Percentiles rank a stretch among this genome's conserved stretches.
Conservation (phyloP, 2,888 invertebrate species). For the Platycnemis pennipes region DNA sequence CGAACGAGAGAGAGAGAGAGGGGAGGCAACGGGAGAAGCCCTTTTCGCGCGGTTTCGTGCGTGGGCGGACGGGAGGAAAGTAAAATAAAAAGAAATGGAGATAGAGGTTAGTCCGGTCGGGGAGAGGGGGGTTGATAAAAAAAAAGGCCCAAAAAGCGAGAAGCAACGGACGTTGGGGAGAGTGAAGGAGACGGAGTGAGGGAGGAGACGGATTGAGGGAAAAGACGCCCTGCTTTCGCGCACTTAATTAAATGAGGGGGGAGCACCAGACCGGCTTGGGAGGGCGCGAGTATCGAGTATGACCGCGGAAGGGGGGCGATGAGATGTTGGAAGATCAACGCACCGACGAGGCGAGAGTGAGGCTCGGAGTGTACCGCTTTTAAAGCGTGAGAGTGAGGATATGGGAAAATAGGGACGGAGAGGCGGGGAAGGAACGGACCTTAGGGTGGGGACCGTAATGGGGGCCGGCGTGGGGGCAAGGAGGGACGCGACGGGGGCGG, state of each 20-base stretch:
- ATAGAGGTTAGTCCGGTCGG: slow-evolving; percentile 39
- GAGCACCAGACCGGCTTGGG: neutral
- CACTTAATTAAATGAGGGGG: slow-evolving; percentile 28
- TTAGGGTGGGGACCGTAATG: neutral
- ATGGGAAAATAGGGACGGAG: neutral
- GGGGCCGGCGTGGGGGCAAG: neutral
- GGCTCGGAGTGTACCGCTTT: slow-evolving; percentile 24
- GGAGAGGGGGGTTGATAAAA: neutral
- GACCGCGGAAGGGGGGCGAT: neutral
- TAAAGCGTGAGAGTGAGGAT: slow-evolving; percentile 35
- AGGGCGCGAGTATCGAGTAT: slow-evolving; percentile 13
- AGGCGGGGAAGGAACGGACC: neutral
- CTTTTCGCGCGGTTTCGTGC: slow-evolving; percentile 41
- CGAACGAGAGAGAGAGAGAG: neutral
- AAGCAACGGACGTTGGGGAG: neutral
- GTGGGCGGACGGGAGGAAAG: slow-evolving; percentile 40
- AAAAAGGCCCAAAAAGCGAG: neutral
- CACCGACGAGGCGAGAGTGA: slow-evolving; percentile 2
- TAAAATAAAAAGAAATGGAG: slow-evolving; percentile 37
- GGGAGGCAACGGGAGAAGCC: slow-evolving; percentile 32
- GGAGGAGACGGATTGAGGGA: neutral
- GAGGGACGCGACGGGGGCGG: neutral
- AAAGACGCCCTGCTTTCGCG: slow-evolving; percentile 28
- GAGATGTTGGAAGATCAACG: neutral
- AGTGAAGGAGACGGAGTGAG: neutral